These are phyloP conservation scores for Yasuhikotakia modesta DNA, from an alignment of 2,797 vertebrate species.

Conservation along the genomic window DNA sequence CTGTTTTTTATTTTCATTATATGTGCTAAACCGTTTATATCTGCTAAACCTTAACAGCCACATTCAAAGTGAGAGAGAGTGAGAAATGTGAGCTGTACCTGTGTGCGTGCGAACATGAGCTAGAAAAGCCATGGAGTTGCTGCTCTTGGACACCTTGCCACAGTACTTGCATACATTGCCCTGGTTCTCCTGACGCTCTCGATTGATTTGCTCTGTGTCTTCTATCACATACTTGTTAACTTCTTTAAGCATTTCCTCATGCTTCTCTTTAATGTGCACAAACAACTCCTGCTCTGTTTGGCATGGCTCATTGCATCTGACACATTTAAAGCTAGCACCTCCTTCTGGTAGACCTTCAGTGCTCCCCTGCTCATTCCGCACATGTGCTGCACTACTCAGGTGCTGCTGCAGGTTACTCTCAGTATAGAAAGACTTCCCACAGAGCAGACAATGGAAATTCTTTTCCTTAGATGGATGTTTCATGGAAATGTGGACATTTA, in stretches of 20 bases:
- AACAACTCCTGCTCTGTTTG: slow-evolving; percentile 93
- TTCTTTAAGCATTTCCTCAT: slow-evolving; percentile 93
- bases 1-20: too few species aligned
- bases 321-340: slow-evolving; percentile 92
- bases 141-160: slow-evolving; percentile 97
- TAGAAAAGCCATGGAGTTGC: slow-evolving; percentile 98
- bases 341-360: slow-evolving; percentile 94
- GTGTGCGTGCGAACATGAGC: slow-evolving; percentile 98
- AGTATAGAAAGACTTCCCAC: slow-evolving; percentile 96
- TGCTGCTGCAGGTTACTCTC: slow-evolving; percentile 98
- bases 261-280: slow-evolving; percentile 96
- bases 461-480: slow-evolving; percentile 97
- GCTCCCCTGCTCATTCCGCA: slow-evolving; percentile 91
- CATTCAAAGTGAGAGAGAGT: not conserved
- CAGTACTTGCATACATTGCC: slow-evolving; percentile 95
- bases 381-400: slow-evolving; percentile 90
- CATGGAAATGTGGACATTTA: slow-evolving; percentile 98
- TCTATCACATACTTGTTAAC: slow-evolving; percentile 98
- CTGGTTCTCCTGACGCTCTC: slow-evolving; percentile 95
- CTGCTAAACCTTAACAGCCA: not conserved
- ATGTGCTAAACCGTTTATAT: too few species aligned
- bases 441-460: slow-evolving; percentile 94
- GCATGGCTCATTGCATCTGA: slow-evolving; percentile 94
- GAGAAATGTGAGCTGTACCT: slow-evolving; percentile 82
- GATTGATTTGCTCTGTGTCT: slow-evolving; percentile 97